Evolutionary conservation across 2,113 vertebrate genomes (phyloP), one percentile per base, ranked within the genome.

Genomic region (Oryzias celebensis): DNA sequence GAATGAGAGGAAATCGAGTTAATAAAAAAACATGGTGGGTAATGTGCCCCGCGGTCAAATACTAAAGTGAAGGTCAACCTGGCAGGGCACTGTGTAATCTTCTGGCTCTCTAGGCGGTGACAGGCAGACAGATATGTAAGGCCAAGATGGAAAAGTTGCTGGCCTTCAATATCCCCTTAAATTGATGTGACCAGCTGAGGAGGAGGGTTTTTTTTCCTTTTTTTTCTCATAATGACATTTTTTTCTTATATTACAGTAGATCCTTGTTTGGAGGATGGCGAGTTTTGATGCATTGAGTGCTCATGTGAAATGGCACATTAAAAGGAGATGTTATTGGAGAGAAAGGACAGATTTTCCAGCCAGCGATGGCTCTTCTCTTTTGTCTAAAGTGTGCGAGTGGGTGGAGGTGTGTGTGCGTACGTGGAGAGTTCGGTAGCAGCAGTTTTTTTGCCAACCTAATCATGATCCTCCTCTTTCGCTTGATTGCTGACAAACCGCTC

Each of bases 231-330:
- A 83, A 88, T 86, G 80, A 72, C 58, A 77, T 79, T 77, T 67
- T 51, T 59, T 52, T 55, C 31, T 71, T 55, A 36, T 76, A 58
- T 73, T 61, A 68, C 65, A 57, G 62, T 4, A 52, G 51, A 77
- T 74, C 49, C 74, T 74, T 63, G 47, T 73, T 79, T 42, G 45
- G 58, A 53, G 59, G 71, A 71, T 48, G 62, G 75, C 65, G 61
- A 55, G 44, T 78, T 81, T 68, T 88, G 83, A 89, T 85, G 77
- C 83, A 84, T 85, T 87, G 83, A 80, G 75, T 69, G 77, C 62
- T 85, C 75, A 86, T 86, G 68, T 73, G 78, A 74, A 69, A 53
- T 49, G 85, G 84, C 84, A 51, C 52, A 45, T 10, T 61, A 77
- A 72, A 73, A 73, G 51, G 18, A 51, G 62, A 44, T 36, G 56